phyloP scores from a whole-genome alignment of 2,888 invertebrate species.

The Taphrorychus bicolor region DNA sequence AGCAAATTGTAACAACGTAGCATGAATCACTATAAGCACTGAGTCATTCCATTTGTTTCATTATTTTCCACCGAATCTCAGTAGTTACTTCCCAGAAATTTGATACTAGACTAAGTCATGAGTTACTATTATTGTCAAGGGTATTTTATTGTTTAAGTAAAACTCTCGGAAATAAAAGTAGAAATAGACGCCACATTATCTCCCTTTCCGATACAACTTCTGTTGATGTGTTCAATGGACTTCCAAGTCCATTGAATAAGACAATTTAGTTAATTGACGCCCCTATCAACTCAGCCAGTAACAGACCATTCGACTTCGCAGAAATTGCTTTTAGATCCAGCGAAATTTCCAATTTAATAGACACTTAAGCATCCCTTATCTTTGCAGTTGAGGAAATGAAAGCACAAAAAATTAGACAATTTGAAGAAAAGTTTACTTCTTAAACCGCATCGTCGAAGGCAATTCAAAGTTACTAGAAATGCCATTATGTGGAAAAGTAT shows the following conservation, averaged over 20 bases:
- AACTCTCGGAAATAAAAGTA: not conserved
- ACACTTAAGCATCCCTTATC: slow-evolving; percentile 2
- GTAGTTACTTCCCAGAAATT: not conserved
- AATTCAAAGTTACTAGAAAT: no score
- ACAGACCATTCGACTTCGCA: not conserved
- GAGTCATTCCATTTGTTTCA: not conserved
- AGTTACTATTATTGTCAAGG: not conserved
- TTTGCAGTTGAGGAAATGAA: not conserved
- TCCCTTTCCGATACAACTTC: not conserved
- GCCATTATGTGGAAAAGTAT: no score
- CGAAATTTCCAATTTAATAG: slow-evolving; percentile 5
- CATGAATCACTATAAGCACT: not conserved
- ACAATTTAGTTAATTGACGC: not conserved
- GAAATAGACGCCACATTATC: not conserved
- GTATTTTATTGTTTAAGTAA: not conserved
- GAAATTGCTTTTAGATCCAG: not conserved
- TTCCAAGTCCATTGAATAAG: not conserved
- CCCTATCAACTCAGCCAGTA: not conserved
- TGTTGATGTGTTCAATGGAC: not conserved
- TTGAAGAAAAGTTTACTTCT: not conserved
- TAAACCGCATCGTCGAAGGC: not conserved
- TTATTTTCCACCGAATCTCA: not conserved
- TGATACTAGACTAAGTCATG: not conserved
- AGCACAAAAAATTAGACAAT: not conserved
- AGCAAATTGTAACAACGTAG: no score